Conservation (phyloP, 2,113 vertebrate species). For the Hemichromis elongatus region DNA sequence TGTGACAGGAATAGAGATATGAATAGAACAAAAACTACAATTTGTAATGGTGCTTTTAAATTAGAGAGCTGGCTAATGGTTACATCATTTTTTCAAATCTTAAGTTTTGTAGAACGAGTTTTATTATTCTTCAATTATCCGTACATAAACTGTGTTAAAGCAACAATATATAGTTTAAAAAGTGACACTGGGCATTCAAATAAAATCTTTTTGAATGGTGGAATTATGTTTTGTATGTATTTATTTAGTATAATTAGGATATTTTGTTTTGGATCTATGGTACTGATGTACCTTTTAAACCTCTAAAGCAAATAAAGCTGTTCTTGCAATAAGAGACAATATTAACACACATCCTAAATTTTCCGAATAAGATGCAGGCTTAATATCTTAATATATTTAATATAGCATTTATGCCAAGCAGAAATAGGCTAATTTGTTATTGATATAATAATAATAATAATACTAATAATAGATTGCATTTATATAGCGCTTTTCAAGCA, state of each 20-base stretch:
- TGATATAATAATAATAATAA: too few species aligned
- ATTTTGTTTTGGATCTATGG: background rate
- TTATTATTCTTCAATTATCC: background rate
- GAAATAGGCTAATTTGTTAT: background rate
- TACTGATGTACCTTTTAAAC: background rate
- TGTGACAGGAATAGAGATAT: background rate
- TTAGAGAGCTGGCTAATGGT: background rate
- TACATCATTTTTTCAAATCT: background rate
- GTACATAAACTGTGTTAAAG: background rate
- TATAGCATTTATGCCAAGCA: background rate
- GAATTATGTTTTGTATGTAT: fast-evolving
- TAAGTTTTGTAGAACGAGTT: background rate
- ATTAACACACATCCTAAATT: background rate
- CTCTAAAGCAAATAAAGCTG: background rate
- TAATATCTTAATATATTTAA: background rate
- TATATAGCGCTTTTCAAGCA: too few species aligned
- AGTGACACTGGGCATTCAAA: background rate
- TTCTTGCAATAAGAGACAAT: background rate
- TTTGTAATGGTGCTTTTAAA: background rate
- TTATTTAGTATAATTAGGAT: background rate
- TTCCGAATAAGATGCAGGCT: background rate
- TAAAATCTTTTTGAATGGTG: background rate
- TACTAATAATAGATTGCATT: too few species aligned
- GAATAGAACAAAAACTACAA: background rate
- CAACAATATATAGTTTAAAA: background rate